phyloP scores from a whole-genome alignment of 2,888 invertebrate genomes.

The Orgyia antiqua region DNA sequence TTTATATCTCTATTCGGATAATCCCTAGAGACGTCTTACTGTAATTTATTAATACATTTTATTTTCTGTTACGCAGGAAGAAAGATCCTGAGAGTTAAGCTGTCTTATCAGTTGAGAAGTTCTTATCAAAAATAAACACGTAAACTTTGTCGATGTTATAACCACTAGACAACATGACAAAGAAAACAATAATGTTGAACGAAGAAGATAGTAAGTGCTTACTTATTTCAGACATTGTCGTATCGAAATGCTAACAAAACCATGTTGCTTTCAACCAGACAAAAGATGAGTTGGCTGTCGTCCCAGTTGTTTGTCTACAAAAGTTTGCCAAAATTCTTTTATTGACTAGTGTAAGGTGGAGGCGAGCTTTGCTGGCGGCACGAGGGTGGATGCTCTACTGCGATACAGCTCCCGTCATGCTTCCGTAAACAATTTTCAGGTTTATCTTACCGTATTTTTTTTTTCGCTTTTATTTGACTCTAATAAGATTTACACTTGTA shows the following conservation, averaged over 20 bases:
- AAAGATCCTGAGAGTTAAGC: too few species aligned
- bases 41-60: too few species aligned
- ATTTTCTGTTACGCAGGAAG: too few species aligned
- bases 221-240: slow-evolving; percentile 49
- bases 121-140: too few species aligned
- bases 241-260: slow-evolving; percentile 64
- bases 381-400: slow-evolving; percentile 43
- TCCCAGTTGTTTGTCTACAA: slow-evolving; percentile 75
- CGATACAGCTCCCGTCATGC: slow-evolving; percentile 27
- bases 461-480: too few species aligned
- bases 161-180: slow-evolving; percentile 1
- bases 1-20: too few species aligned
- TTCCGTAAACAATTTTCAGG: too few species aligned
- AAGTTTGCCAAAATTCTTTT: slow-evolving; percentile 77
- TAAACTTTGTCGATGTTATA: too few species aligned
- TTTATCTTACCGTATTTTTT: too few species aligned
- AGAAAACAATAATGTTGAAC: slow-evolving; percentile 4
- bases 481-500: too few species aligned
- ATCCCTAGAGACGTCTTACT: too few species aligned
- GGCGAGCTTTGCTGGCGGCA: slow-evolving; percentile 54
- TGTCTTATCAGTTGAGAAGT: too few species aligned
- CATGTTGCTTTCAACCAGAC: slow-evolving; percentile 68
- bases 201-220: slow-evolving; percentile 30
- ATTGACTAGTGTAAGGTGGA: slow-evolving; percentile 67
- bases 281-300: slow-evolving; percentile 75